These are phyloP conservation scores for Dicrurus megarhynchus DNA, from an alignment of 2,113 vertebrate species.

Conservation along the genomic window DNA sequence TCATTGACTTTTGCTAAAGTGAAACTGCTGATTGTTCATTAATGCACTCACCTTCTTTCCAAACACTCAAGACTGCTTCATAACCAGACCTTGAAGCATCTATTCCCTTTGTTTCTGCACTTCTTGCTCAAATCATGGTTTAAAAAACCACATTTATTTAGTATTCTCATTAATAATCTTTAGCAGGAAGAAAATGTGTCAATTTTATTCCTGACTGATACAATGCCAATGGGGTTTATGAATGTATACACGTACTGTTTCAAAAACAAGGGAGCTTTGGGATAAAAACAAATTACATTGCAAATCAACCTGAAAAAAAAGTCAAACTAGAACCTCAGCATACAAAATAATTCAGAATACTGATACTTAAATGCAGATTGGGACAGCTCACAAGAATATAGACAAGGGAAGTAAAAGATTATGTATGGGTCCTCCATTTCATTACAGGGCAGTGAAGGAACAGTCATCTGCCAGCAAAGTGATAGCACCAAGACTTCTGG, in stretches of 20 bases:
- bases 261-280: background rate
- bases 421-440: background rate
- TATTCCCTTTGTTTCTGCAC: background rate
- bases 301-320: background rate
- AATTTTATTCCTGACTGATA: background rate
- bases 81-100: background rate
- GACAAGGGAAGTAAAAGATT: background rate
- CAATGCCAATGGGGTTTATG: background rate
- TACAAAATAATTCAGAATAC: background rate
- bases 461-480: background rate
- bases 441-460: background rate
- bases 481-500: background rate
- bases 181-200: background rate
- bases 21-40: background rate
- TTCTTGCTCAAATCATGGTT: background rate
- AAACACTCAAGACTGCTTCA: background rate
- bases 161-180: background rate
- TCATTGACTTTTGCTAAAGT: background rate
- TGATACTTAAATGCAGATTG: background rate
- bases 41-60: background rate
- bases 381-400: background rate
- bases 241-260: background rate
- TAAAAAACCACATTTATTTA: background rate
- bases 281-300: background rate
- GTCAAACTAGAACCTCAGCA: background rate